A percentile compares a stretch with the other conserved stretches of the same genome.
These are phyloP conservation scores for Cryptotis parvus DNA, from an alignment of 2,113 vertebrate species.

Conservation along the genomic window DNA sequence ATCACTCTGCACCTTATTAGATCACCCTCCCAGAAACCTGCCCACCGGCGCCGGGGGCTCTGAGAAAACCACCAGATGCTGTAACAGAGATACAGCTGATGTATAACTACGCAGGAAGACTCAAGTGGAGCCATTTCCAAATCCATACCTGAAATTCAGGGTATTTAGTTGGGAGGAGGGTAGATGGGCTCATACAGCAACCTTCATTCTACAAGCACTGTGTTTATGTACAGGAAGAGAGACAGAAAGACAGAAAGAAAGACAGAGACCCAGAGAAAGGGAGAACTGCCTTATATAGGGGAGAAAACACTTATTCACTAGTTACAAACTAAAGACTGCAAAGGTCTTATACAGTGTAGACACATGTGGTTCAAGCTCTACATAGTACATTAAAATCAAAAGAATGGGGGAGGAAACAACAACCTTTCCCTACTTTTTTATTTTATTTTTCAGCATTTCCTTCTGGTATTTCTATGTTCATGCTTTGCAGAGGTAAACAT, in stretches of 20 bases:
- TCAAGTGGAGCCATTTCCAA: conserved; percentile 37
- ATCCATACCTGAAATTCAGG: conserved; percentile 9
- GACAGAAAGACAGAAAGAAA: background rate
- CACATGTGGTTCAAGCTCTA: background rate
- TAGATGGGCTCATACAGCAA: background rate
- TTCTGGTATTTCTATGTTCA: conserved; percentile 32
- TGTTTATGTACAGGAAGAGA: background rate
- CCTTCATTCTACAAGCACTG: background rate
- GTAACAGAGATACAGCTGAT: conserved; percentile 15
- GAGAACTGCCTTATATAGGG: too few relatives aligned
- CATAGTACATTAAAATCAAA: conserved; percentile 43
- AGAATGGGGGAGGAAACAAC: conserved; percentile 41
- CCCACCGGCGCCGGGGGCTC: background rate
- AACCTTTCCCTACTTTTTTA: background rate
- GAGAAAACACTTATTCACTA: too few relatives aligned
- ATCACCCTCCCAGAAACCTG: background rate
- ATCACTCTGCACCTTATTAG: background rate
- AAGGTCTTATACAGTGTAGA: conserved; percentile 18
- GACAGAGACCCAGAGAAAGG: too few relatives aligned
- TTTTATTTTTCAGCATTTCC: background rate
- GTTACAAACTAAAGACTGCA: conserved; percentile 46
- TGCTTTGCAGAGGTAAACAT: conserved; percentile 41
- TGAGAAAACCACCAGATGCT: conserved; percentile 26
- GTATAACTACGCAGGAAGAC: background rate
- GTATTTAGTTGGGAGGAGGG: conserved; percentile 23